Evolutionary conservation across 2,888 invertebrate genomes (phyloP).

Genomic region (Keiferia lycopersicella): DNA sequence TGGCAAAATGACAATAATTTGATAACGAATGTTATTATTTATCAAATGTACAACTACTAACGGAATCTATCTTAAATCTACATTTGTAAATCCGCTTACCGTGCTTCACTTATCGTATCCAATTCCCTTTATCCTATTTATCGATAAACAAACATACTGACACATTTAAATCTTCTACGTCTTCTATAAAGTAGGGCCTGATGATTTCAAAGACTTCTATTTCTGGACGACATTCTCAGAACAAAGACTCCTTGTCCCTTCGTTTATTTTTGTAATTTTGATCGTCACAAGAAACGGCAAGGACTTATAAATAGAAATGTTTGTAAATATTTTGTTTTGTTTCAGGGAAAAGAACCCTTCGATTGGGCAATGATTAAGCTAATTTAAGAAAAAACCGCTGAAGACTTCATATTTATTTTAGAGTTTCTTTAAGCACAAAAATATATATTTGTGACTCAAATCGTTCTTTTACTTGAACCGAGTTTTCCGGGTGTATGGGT

Average conservation of each 20-base stretch:
- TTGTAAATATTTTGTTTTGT: neutral
- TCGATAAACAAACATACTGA: too few species aligned
- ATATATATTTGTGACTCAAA: neutral
- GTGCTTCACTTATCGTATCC: too few species aligned
- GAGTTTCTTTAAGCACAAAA: neutral
- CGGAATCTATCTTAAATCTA: too few species aligned
- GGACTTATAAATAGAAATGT: conserved; percentile 11
- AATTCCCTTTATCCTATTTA: too few species aligned
- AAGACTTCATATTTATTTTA: neutral
- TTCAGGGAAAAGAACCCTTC: neutral
- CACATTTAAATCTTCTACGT: neutral
- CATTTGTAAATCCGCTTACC: too few species aligned
- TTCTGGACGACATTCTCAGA: neutral
- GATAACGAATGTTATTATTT: too few species aligned
- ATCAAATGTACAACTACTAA: too few species aligned
- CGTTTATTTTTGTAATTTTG: conserved; percentile 5
- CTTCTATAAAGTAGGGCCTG: neutral
- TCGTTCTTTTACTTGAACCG: too few species aligned
- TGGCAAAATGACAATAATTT: too few species aligned
- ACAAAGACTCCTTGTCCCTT: neutral
- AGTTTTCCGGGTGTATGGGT: too few species aligned
- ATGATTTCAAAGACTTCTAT: neutral
- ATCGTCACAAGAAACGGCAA: neutral
- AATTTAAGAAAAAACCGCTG: neutral
- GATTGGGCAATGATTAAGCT: conserved; percentile 1